Evolutionary conservation across 2,888 invertebrate genomes (phyloP).

Genomic region (Chaitophorus viminalis): DNA sequence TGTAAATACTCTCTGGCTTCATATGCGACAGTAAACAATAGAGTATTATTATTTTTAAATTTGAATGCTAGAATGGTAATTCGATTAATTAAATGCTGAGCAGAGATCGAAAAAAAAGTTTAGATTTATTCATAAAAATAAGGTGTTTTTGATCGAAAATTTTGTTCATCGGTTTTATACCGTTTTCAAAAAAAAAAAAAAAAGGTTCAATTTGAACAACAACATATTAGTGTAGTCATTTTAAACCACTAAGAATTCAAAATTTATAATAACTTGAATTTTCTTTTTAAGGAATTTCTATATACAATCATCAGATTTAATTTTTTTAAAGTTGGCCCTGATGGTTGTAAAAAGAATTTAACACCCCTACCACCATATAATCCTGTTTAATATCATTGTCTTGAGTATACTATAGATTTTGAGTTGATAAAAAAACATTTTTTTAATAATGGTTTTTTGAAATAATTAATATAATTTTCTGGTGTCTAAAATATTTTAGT

Average conservation of each 20-base stretch:
- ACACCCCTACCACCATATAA: not conserved
- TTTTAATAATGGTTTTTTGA: not conserved
- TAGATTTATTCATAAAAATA: not conserved
- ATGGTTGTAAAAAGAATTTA: not conserved
- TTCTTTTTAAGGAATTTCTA: not conserved
- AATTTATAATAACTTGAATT: not conserved
- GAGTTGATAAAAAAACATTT: not conserved
- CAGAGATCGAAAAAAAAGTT: not conserved
- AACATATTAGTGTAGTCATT: not conserved
- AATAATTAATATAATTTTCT: not conserved
- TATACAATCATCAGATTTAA: conserved; percentile 6
- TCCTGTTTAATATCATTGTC: not conserved
- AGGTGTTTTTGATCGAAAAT: not conserved
- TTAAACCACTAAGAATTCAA: not conserved
- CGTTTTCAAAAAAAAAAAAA: not conserved
- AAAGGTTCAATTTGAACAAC: not conserved
- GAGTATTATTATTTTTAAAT: not conserved
- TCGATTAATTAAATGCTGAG: not conserved
- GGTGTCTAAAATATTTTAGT: too few species aligned
- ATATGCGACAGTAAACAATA: not conserved
- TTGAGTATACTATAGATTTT: not conserved
- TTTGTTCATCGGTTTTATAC: not conserved
- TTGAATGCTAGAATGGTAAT: not conserved
- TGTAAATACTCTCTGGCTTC: not conserved
- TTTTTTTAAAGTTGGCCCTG: not conserved